Evolutionary conservation across 1,140 invertebrate species (phyloP).

Genomic region (Ylistrum balloti): DNA sequence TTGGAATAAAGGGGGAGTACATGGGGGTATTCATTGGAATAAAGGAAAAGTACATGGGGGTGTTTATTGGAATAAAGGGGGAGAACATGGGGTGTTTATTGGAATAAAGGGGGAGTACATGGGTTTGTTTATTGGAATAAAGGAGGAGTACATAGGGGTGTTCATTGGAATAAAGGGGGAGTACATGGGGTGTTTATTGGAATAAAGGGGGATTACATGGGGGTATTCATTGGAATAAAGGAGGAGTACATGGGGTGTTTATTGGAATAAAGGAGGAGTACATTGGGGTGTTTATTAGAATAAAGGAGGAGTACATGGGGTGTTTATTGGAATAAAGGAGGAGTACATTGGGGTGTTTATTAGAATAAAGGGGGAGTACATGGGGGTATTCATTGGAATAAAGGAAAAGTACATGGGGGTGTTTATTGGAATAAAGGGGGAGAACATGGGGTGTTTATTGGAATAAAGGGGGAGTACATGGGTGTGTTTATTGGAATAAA

Average conservation of each 20-base stretch:
- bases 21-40: no score
- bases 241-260: neutral
- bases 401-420: no score
- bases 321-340: neutral
- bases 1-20: no score
- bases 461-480: neutral
- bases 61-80: neutral
- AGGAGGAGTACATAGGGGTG: neutral
- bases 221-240: neutral
- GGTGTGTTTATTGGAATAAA: neutral
- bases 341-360: neutral
- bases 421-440: no score
- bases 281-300: neutral
- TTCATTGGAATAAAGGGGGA: neutral
- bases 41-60: no score
- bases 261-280: no score
- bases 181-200: no score
- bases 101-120: neutral
- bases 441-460: neutral
- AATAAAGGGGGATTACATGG: neutral
- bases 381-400: neutral
- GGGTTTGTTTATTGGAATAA: neutral
- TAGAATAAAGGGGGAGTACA: neutral
- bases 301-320: neutral
- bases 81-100: neutral